phyloP scores from a whole-genome alignment of 2,113 vertebrate species.

The Centropristis striata region DNA sequence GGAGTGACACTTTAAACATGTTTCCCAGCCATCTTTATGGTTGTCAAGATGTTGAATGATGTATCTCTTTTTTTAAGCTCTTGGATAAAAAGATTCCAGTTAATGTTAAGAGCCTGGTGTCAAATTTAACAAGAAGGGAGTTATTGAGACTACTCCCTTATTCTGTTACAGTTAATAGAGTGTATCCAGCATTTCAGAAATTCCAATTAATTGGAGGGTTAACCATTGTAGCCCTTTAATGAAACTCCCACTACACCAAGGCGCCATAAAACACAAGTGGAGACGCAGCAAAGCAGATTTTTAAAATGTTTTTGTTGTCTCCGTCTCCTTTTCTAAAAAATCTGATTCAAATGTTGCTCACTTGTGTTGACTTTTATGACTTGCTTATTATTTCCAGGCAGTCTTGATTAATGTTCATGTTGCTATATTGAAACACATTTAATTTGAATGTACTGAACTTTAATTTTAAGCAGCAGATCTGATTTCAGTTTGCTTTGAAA shows the following conservation, averaged over 20 bases:
- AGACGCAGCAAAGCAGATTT: not conserved
- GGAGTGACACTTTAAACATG: not conserved
- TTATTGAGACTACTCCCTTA: slow-evolving; percentile 10
- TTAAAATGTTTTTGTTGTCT: not conserved
- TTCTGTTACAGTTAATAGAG: slow-evolving; percentile 26
- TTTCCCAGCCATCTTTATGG: not conserved
- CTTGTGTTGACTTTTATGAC: not conserved
- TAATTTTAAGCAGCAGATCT: not conserved
- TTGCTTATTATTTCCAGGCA: not conserved
- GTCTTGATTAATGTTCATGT: not conserved
- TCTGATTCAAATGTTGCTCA: not conserved
- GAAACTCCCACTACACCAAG: slow-evolving; percentile 11
- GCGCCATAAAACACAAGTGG: slow-evolving; percentile 1
- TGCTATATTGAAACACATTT: not conserved
- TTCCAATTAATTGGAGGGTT: slow-evolving; percentile 16
- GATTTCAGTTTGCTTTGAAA: not conserved
- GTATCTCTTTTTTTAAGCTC: slow-evolving; percentile 1
- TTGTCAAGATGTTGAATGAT: not conserved
- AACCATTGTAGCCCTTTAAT: slow-evolving; percentile 21
- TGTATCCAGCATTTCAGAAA: slow-evolving; percentile 9
- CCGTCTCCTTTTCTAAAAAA: not conserved
- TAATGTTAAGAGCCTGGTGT: slow-evolving; percentile 16
- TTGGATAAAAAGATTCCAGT: not conserved
- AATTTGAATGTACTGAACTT: not conserved
- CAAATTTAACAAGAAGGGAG: slow-evolving; percentile 41